Conservation (phyloP, 2,888 invertebrate species). For the Listrodromus nycthemerus region DNA sequence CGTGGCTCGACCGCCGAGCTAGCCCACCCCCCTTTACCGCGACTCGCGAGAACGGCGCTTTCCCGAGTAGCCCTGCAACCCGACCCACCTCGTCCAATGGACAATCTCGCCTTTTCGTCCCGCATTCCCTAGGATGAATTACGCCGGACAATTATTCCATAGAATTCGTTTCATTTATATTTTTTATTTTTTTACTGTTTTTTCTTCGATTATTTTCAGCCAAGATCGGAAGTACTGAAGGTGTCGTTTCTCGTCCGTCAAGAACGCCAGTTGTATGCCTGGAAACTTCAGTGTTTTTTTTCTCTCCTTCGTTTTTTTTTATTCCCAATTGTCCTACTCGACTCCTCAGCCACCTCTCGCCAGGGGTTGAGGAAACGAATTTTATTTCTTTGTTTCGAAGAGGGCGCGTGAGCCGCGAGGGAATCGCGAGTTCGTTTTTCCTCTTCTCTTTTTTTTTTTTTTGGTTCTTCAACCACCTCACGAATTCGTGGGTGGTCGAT, state of each 20-base stretch:
- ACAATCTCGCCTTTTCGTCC: constrained; percentile 64
- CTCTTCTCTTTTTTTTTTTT: constrained; percentile 18
- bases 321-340: constrained; percentile 42
- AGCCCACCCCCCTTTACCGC: constrained; percentile 41
- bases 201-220: background rate
- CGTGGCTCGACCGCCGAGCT: constrained; percentile 56
- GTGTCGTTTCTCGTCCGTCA: constrained; percentile 1
- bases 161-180: constrained; percentile 75
- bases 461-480: constrained; percentile 51
- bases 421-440: constrained; percentile 46
- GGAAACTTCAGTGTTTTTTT: constrained; percentile 12
- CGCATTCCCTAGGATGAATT: constrained; percentile 82
- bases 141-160: constrained; percentile 83
- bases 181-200: background rate
- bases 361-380: constrained; percentile 52
- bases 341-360: constrained; percentile 32
- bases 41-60: constrained; percentile 61
- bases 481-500: constrained; percentile 68
- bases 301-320: constrained; percentile 15
- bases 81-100: constrained; percentile 43
- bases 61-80: constrained; percentile 53
- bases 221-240: background rate
- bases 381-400: constrained; percentile 68
- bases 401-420: constrained; percentile 57
- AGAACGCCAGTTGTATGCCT: background rate